These are phyloP conservation scores for Aphelenchoides bicaudatus DNA, from an alignment of 2,888 invertebrate genomes.

Conservation along the genomic window DNA sequence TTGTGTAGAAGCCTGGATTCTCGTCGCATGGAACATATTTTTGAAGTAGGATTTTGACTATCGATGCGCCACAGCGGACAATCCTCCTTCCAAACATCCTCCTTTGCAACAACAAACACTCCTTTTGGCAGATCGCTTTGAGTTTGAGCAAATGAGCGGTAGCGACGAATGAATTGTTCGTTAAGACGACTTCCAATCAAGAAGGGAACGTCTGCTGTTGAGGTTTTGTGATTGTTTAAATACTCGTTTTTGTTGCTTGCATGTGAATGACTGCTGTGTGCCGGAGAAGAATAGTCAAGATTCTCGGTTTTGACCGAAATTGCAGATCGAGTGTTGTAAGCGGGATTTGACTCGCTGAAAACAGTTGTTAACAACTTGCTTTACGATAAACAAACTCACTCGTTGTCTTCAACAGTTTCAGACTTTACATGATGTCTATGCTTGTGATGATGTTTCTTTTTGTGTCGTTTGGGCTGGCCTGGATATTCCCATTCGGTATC, in stretches of 20 bases:
- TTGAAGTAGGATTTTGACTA: slow-evolving; percentile 59
- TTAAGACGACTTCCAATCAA: neutral
- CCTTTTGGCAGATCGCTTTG: slow-evolving; percentile 44
- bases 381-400: slow-evolving; percentile 5
- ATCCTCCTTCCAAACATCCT: slow-evolving; percentile 47
- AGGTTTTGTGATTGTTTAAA: no score
- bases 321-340: neutral
- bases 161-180: neutral
- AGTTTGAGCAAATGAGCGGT: neutral
- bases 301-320: neutral
- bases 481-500: slow-evolving; percentile 35
- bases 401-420: neutral
- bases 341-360: slow-evolving; percentile 5
- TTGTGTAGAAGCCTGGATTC: slow-evolving; percentile 9
- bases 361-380: neutral
- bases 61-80: slow-evolving; percentile 59
- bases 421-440: slow-evolving; percentile 5
- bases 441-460: slow-evolving; percentile 27
- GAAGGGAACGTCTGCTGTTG: neutral
- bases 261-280: slow-evolving; percentile 6
- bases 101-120: slow-evolving; percentile 55
- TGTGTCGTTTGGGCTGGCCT: slow-evolving; percentile 16
- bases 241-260: no score
- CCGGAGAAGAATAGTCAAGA: neutral
- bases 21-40: slow-evolving; percentile 45